Conservation (phyloP, 2,113 vertebrate genomes). For the Nibea coibor region DNA sequence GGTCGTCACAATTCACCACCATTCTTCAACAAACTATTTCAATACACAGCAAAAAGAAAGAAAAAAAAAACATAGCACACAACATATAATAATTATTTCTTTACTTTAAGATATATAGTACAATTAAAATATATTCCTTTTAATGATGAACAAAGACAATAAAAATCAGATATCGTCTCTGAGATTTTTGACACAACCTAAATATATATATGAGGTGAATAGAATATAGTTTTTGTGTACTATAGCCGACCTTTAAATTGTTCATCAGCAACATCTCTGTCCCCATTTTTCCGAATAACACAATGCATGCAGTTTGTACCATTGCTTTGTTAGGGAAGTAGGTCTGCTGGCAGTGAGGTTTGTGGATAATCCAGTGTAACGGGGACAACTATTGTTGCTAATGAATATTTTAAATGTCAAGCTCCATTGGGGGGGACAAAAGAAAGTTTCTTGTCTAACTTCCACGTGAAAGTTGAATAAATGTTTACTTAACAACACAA, state of each 20-base stretch:
- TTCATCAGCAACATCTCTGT: constrained; percentile 1
- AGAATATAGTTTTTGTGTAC: too few species aligned
- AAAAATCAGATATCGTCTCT: background rate
- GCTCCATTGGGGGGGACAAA: background rate
- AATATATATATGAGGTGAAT: background rate
- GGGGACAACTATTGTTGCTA: background rate
- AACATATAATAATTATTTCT: too few species aligned
- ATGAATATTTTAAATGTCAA: constrained; percentile 5
- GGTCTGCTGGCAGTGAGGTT: background rate
- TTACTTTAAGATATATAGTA: background rate
- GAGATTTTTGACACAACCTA: background rate
- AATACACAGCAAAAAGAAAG: too few species aligned
- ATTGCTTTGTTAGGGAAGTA: background rate
- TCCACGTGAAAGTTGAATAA: background rate
- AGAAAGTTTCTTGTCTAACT: background rate
- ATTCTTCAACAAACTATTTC: too few species aligned
- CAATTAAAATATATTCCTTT: background rate
- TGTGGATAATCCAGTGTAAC: background rate
- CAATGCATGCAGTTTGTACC: background rate
- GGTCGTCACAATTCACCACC: too few species aligned
- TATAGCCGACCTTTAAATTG: background rate
- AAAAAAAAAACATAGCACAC: too few species aligned
- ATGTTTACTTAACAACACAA: background rate
- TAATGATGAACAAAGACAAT: background rate
- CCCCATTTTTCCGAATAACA: background rate